Percentiles rank a stretch among this genome's conserved stretches.
Evolutionary conservation across 2,888 invertebrate genomes (phyloP).

Genomic region (Leptinotarsa juncta): DNA sequence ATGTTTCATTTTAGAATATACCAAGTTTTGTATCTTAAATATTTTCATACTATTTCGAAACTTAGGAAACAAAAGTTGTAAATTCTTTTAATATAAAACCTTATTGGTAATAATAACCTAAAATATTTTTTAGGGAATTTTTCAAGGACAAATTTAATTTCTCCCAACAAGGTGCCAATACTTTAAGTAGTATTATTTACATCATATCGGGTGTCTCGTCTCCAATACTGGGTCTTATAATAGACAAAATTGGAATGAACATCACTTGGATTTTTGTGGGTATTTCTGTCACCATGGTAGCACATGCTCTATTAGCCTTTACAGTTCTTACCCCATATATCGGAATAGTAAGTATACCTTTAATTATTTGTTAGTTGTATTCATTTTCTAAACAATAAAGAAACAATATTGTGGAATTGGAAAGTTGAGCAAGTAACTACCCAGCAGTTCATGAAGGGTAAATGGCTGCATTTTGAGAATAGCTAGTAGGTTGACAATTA

Average conservation of each 20-base stretch:
- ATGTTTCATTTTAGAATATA: no score
- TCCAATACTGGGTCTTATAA: conserved; percentile 87
- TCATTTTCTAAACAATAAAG: not conserved
- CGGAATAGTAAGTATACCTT: conserved; percentile 71
- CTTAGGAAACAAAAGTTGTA: no score
- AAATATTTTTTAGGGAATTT: conserved; percentile 76
- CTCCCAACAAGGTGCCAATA: conserved; percentile 80
- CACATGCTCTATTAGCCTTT: conserved; percentile 72
- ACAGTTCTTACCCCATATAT: conserved; percentile 74
- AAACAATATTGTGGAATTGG: no score
- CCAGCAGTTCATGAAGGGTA: no score
- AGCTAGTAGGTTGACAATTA: no score
- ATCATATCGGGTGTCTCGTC: conserved; percentile 86
- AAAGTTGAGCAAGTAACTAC: not conserved
- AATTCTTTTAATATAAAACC: no score
- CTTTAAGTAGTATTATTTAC: conserved; percentile 87
- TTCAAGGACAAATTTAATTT: conserved; percentile 87
- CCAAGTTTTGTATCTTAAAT: not conserved
- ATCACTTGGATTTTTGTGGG: conserved; percentile 89
- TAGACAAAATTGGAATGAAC: conserved; percentile 92
- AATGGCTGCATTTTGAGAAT: no score
- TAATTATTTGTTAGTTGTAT: conserved; percentile 12
- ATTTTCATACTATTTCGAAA: no score
- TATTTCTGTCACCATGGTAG: conserved; percentile 74
- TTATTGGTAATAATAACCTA: not conserved